These are phyloP conservation scores for Drosophila bifasciata DNA, from an alignment of 1,140 invertebrate genomes.

Conservation along the genomic window DNA sequence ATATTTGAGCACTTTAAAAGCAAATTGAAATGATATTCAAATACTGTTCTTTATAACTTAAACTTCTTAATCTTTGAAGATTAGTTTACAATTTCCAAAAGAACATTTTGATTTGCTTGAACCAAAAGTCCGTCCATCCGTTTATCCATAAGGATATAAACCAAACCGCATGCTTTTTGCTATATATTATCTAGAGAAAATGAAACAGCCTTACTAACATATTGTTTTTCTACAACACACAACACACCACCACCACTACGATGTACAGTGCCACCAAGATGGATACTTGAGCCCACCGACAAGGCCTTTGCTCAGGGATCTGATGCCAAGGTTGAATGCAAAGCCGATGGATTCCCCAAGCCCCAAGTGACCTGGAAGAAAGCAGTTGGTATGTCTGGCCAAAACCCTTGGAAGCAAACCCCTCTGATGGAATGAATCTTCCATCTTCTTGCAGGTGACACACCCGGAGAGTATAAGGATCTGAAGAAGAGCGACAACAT, in stretches of 20 bases:
- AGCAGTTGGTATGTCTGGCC: constrained; percentile 90
- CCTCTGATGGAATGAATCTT: background rate
- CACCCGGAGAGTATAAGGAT: constrained; percentile 95
- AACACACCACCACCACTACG: constrained; percentile 14
- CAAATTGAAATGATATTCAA: constrained; percentile 57
- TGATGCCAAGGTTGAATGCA: constrained; percentile 96
- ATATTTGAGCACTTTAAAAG: constrained; percentile 52
- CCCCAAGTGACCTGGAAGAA: constrained; percentile 97
- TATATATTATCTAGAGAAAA: constrained; percentile 8
- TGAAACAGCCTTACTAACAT: constrained; percentile 58
- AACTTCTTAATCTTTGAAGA: background rate
- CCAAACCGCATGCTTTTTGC: constrained; percentile 61
- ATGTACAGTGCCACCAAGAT: constrained; percentile 94
- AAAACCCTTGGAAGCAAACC: too few species aligned
- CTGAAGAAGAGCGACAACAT: constrained; percentile 94
- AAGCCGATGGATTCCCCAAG: constrained; percentile 97
- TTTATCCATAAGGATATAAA: constrained; percentile 6
- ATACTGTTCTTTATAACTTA: background rate
- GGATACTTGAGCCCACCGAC: constrained; percentile 97
- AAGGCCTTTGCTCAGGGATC: constrained; percentile 97
- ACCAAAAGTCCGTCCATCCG: constrained; percentile 66
- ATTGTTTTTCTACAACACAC: constrained; percentile 29
- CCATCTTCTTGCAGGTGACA: constrained; percentile 89
- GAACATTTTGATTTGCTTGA: constrained; percentile 52
- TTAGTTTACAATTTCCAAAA: background rate